A percentile compares a stretch with the other conserved stretches of the same genome.
Evolutionary conservation across 2,888 invertebrate species (phyloP).

Genomic region (Drosophila meridiana): DNA sequence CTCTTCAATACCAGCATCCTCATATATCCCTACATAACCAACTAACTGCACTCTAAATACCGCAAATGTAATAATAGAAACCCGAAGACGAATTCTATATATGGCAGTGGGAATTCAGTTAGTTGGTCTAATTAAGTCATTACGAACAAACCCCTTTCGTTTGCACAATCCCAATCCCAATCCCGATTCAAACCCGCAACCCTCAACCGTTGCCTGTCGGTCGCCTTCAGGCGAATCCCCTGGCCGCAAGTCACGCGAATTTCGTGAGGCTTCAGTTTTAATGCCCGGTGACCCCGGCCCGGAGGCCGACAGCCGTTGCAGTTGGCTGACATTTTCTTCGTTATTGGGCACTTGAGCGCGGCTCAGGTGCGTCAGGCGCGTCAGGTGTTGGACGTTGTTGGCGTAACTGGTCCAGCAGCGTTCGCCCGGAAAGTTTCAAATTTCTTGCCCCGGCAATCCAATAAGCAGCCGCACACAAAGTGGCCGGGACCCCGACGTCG

Average conservation of each 20-base stretch:
- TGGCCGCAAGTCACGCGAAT: conserved; percentile 6
- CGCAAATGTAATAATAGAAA: neutral
- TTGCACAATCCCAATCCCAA: neutral
- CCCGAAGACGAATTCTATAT: neutral
- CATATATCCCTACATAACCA: neutral
- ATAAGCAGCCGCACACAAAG: conserved; percentile 45
- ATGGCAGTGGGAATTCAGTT: neutral
- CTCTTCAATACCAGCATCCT: too few relatives aligned
- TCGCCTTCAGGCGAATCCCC: neutral
- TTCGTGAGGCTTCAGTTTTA: conserved; percentile 13
- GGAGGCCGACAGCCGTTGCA: conserved; percentile 1
- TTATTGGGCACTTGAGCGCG: conserved; percentile 57
- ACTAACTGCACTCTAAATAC: too few relatives aligned
- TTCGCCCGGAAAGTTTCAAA: conserved; percentile 61
- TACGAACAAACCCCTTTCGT: neutral
- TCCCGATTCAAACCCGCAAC: neutral
- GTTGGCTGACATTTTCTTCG: conserved; percentile 37
- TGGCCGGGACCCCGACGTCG: conserved; percentile 8
- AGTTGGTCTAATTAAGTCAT: conserved; percentile 1
- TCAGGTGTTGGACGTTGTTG: conserved; percentile 21
- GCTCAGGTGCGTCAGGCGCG: conserved; percentile 64
- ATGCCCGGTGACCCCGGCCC: conserved; percentile 8
- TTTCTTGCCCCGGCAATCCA: conserved; percentile 46
- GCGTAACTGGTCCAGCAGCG: neutral
- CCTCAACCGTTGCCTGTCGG: neutral